phyloP scores from a whole-genome alignment of 2,888 invertebrate species.

The Cremastobaeus sp. region DNA sequence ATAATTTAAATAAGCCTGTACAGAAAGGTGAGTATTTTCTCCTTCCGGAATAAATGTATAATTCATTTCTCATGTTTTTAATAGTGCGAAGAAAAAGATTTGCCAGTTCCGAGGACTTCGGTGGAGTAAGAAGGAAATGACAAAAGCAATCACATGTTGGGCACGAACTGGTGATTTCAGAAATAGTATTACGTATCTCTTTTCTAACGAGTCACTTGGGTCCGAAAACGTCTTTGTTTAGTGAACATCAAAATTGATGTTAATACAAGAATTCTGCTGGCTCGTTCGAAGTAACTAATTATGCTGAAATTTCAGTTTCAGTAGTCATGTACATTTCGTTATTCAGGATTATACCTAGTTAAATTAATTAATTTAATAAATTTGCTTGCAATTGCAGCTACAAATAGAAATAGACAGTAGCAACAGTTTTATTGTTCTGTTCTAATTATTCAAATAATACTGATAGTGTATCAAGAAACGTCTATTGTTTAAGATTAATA shows the following conservation, averaged over 20 bases:
- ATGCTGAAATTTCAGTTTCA: conserved; percentile 17
- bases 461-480: background rate
- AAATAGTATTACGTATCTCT: conserved; percentile 24
- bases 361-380: too few species aligned
- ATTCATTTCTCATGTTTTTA: conserved; percentile 8
- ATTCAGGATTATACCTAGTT: too few species aligned
- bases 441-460: too few species aligned
- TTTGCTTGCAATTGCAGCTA: background rate
- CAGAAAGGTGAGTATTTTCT: too few species aligned
- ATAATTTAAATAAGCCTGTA: too few species aligned
- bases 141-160: conserved; percentile 24
- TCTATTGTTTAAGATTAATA: background rate
- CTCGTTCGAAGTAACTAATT: conserved; percentile 13
- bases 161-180: conserved; percentile 13
- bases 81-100: conserved; percentile 4
- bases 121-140: conserved; percentile 18
- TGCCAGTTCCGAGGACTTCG: conserved; percentile 6
- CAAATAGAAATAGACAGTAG: too few species aligned
- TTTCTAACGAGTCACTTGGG: conserved; percentile 23
- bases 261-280: background rate
- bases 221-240: conserved; percentile 23
- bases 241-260: conserved; percentile 19
- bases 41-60: too few species aligned
- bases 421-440: too few species aligned
- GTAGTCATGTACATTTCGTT: too few species aligned